phyloP scores from a whole-genome alignment of 2,797 vertebrate genomes.

The Discoglossus pictus region DNA sequence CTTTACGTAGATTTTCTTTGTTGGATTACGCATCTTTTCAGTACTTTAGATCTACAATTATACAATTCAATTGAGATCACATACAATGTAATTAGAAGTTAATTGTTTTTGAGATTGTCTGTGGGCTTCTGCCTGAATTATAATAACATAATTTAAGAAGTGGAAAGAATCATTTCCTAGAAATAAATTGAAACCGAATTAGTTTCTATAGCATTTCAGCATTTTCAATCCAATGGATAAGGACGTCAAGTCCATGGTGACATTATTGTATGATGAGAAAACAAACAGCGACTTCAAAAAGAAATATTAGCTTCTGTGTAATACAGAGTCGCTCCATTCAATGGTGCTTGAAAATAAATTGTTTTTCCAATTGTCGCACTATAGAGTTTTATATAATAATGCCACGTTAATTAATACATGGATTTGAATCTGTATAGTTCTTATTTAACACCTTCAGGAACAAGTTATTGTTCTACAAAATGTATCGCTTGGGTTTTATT shows the following conservation, averaged over 20 bases:
- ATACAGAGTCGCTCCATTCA: not conserved
- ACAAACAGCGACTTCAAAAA: not conserved
- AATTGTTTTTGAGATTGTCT: conserved; percentile 47
- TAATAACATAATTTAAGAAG: conserved; percentile 37
- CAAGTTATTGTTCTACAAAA: too few species aligned
- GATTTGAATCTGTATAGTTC: not conserved
- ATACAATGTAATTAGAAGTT: conserved; percentile 41
- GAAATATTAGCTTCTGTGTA: conserved; percentile 3
- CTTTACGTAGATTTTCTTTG: too few species aligned
- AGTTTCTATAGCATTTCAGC: conserved; percentile 17
- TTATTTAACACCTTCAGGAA: too few species aligned
- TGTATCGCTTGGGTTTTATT: too few species aligned
- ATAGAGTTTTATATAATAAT: not conserved
- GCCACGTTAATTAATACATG: not conserved
- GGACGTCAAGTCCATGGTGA: conserved; percentile 3
- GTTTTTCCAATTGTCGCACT: not conserved
- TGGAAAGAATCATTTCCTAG: conserved; percentile 42
- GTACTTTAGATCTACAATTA: conserved; percentile 19
- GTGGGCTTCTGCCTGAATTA: conserved; percentile 37
- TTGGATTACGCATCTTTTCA: too few species aligned
- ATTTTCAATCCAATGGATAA: not conserved
- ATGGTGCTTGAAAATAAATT: not conserved
- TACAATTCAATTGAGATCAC: conserved; percentile 5
- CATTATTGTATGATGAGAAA: not conserved
- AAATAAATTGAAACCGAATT: conserved; percentile 39